These are phyloP conservation scores for Crioceris asparagi DNA, from an alignment of 2,888 invertebrate genomes.

Conservation along the genomic window DNA sequence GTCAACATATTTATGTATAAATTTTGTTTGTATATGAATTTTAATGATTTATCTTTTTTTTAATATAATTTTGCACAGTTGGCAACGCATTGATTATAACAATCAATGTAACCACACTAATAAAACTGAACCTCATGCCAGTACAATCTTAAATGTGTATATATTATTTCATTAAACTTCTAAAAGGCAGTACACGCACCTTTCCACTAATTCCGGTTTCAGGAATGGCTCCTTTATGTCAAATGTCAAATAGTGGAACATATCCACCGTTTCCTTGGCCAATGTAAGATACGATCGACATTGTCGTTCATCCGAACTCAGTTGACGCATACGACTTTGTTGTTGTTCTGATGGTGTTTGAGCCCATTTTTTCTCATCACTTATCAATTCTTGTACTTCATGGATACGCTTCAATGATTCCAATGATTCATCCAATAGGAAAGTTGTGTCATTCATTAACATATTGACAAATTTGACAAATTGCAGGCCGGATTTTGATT, in stretches of 20 bases:
- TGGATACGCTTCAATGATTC: conserved; percentile 82
- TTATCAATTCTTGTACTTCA: conserved; percentile 78
- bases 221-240: conserved; percentile 93
- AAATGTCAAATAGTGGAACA: conserved; percentile 93
- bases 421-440: conserved; percentile 89
- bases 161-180: too few relatives aligned
- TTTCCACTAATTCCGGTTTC: conserved; percentile 81
- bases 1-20: too few relatives aligned
- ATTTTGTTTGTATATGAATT: too few relatives aligned
- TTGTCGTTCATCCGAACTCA: conserved; percentile 75
- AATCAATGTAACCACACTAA: background rate
- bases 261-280: conserved; percentile 92
- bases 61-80: background rate
- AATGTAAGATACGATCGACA: conserved; percentile 85
- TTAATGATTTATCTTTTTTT: too few relatives aligned
- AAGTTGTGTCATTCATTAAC: conserved; percentile 98
- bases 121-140: too few relatives aligned
- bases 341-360: conserved; percentile 56
- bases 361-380: conserved; percentile 56
- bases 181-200: conserved; percentile 13
- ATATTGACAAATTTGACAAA: conserved; percentile 96
- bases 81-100: background rate
- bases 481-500: conserved; percentile 82
- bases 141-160: too few relatives aligned
- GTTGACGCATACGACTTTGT: conserved; percentile 64